Evolutionary conservation across 2,797 vertebrate genomes (phyloP).

Genomic region (Coranthus polyacanthus): DNA sequence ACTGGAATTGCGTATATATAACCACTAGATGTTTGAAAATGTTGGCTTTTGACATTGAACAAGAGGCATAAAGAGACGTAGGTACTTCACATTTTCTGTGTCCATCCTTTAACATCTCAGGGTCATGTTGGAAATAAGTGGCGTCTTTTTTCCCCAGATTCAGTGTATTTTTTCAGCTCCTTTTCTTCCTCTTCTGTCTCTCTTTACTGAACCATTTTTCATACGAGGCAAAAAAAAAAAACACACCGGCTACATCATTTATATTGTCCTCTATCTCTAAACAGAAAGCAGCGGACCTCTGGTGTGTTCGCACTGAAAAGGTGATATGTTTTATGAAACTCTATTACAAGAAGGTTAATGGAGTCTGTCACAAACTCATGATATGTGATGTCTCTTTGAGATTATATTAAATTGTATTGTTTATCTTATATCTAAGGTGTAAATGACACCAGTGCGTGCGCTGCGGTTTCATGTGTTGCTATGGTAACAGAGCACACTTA

Average conservation of each 20-base stretch:
- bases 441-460: slow-evolving; percentile 28
- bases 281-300: not conserved
- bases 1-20: too few species aligned
- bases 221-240: not conserved
- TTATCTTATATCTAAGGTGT: slow-evolving; percentile 35
- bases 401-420: slow-evolving; percentile 1
- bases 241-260: not conserved
- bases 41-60: too few species aligned
- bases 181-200: not conserved
- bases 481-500: slow-evolving; percentile 86
- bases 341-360: slow-evolving; percentile 24
- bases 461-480: slow-evolving; percentile 55
- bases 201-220: not conserved
- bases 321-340: not conserved
- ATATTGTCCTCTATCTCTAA: not conserved
- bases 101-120: not conserved
- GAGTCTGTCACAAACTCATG: slow-evolving; percentile 12
- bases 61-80: too few species aligned
- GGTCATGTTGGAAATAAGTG: not conserved
- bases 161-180: not conserved
- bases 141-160: too few species aligned
- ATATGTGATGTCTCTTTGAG: not conserved
- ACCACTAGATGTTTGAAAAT: too few species aligned
- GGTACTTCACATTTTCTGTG: too few species aligned
- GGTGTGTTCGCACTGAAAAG: not conserved